Evolutionary conservation across 2,113 vertebrate species (phyloP).

Genomic region (Dolichotis patagonum): DNA sequence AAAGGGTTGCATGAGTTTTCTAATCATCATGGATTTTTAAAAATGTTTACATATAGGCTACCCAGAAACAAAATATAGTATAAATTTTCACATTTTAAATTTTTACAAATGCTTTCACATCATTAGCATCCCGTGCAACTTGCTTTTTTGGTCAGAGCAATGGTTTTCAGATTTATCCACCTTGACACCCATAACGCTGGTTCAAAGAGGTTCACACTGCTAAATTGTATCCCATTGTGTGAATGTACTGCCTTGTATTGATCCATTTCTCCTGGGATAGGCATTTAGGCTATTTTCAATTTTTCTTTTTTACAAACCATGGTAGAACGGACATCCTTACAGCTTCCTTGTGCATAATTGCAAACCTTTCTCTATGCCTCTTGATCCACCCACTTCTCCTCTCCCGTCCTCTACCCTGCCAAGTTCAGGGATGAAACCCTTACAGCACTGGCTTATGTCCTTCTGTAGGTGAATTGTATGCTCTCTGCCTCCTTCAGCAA

Average conservation of each 20-base stretch:
- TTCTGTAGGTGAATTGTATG: background rate
- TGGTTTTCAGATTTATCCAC: background rate
- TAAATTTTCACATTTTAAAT: background rate
- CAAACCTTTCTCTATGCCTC: background rate
- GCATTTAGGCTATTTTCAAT: background rate
- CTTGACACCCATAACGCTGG: rapidly evolving
- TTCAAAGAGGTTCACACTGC: background rate
- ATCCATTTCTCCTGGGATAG: slow-evolving; percentile 9
- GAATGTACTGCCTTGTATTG: background rate
- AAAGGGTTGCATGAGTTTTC: background rate
- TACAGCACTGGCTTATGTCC: rapidly evolving
- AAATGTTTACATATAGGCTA: background rate
- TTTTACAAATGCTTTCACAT: background rate
- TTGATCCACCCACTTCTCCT: background rate
- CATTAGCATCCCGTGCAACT: background rate
- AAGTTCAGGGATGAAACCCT: background rate
- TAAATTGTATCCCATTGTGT: background rate
- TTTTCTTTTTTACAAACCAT: background rate
- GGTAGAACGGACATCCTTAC: background rate
- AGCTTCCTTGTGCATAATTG: background rate
- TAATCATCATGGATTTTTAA: background rate
- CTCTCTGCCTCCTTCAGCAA: background rate
- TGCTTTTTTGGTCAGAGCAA: background rate
- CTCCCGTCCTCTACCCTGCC: background rate
- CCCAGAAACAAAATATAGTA: background rate